Evolutionary conservation across 2,797 vertebrate species (phyloP).

Genomic region (Artibeus lituratus): DNA sequence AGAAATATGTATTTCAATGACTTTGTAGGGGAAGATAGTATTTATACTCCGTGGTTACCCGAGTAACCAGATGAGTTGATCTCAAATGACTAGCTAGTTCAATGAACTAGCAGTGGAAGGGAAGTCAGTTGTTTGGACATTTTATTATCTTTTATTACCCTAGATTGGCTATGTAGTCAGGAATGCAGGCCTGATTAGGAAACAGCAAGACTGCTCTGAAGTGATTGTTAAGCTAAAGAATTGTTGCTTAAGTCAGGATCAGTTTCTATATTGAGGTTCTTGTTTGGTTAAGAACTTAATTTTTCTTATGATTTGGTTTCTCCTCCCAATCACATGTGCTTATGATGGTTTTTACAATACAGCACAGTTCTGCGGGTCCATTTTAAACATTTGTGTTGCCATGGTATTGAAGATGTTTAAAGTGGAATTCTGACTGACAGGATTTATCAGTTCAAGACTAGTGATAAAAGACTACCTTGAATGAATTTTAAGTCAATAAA

Average conservation of each 20-base stretch:
- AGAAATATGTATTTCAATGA: background rate
- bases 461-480: background rate
- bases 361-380: background rate
- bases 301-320: conserved; percentile 11
- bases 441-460: background rate
- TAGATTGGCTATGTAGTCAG: background rate
- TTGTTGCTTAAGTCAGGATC: background rate
- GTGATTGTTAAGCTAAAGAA: background rate
- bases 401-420: background rate
- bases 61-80: background rate
- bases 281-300: background rate
- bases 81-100: background rate
- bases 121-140: background rate
- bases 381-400: conserved; percentile 15
- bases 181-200: background rate
- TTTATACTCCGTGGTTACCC: background rate
- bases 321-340: background rate
- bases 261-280: background rate
- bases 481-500: conserved; percentile 18
- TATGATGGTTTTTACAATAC: background rate
- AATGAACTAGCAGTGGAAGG: background rate
- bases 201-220: background rate
- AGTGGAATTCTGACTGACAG: background rate
- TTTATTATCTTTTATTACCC: background rate
- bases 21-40: background rate